Percentiles rank a stretch among this genome's conserved stretches.
These are phyloP conservation scores for Ricordea florida DNA, from an alignment of 92 coral and sea anemone species.

Conservation along the genomic window DNA sequence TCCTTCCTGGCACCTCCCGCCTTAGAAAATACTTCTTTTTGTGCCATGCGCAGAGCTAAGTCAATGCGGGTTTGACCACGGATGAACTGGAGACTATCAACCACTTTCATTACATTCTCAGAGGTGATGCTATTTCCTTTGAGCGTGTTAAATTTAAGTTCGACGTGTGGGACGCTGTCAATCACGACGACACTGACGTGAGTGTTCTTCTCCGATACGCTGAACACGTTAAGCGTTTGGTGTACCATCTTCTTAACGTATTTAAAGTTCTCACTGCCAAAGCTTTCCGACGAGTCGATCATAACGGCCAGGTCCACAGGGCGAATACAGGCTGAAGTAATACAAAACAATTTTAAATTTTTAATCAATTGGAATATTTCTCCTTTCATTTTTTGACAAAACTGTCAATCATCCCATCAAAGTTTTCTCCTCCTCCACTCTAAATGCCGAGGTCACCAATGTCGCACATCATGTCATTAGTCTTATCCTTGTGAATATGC, in stretches of 20 bases:
- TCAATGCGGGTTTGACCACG: conserved; percentile 78
- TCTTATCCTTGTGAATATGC: no score
- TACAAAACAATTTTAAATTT: not conserved
- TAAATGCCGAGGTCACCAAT: no score
- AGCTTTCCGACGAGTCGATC: conserved; percentile 81
- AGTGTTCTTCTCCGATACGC: conserved; percentile 65
- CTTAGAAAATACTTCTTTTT: conserved; percentile 75
- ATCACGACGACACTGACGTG: conserved; percentile 69
- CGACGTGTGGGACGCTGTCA: conserved; percentile 55
- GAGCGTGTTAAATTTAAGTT: conserved; percentile 65
- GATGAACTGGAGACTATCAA: conserved; percentile 60
- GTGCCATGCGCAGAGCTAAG: conserved; percentile 77
- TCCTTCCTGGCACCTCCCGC: conserved; percentile 51
- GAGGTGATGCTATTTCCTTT: conserved; percentile 53
- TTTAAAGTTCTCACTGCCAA: conserved; percentile 78
- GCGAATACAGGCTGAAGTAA: conserved; percentile 55
- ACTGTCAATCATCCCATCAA: not conserved
- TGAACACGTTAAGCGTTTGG: conserved; percentile 53
- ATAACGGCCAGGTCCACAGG: conserved; percentile 75
- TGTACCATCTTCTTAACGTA: conserved; percentile 67
- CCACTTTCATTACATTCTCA: conserved; percentile 50
- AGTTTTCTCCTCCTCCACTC: conserved; percentile 16
- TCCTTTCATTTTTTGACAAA: not conserved
- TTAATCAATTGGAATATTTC: not conserved
- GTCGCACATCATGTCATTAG: no score